phyloP scores from a whole-genome alignment of 2,113 vertebrate genomes.

The Melanerpes aurifrons region DNA sequence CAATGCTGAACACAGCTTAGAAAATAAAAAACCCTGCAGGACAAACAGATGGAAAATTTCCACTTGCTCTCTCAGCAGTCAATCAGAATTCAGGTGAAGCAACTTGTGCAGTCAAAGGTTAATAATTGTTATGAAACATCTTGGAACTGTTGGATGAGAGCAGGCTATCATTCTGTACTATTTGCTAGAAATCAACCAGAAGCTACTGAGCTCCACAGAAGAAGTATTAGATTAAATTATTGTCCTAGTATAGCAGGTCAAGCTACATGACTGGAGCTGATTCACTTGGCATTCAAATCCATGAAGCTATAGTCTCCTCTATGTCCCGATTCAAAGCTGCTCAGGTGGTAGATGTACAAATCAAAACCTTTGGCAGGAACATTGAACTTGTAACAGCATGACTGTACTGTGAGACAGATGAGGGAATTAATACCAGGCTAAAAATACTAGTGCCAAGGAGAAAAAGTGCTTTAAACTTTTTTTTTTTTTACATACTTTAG shows the following conservation, averaged over 20 bases:
- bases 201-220: background rate
- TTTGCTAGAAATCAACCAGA: background rate
- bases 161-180: background rate
- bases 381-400: background rate
- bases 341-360: slow-evolving; percentile 41
- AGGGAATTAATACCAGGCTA: slow-evolving; percentile 33
- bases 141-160: background rate
- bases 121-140: background rate
- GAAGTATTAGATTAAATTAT: background rate
- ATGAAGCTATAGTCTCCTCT: background rate
- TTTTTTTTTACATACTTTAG: background rate
- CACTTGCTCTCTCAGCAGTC: background rate
- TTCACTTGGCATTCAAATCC: background rate
- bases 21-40: background rate
- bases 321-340: background rate
- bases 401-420: slow-evolving; percentile 5
- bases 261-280: background rate
- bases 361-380: slow-evolving; percentile 28
- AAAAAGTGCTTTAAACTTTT: fast-evolving
- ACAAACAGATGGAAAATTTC: background rate
- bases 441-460: slow-evolving; percentile 23
- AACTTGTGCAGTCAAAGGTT: background rate
- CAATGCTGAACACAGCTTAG: background rate
- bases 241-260: background rate
- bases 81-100: slow-evolving; percentile 4